These are phyloP conservation scores for Odontothrips loti DNA, from an alignment of 2,888 invertebrate genomes.

Conservation along the genomic window DNA sequence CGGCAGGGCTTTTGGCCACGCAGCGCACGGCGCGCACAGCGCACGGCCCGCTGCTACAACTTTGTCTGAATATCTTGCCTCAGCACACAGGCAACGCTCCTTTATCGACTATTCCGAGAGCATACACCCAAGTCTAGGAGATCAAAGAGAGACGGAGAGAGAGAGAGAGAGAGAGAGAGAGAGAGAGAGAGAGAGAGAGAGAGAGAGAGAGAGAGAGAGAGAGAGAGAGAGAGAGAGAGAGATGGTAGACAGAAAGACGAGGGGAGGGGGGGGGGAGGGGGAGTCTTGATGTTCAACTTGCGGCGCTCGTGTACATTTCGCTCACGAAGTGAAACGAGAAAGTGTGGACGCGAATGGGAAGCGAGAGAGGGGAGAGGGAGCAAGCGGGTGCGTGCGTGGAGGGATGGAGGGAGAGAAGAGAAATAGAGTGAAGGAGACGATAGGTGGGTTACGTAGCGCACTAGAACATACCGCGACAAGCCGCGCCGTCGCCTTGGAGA, in stretches of 20 bases:
- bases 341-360: background rate
- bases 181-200: background rate
- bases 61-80: too few species aligned
- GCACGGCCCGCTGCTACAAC: too few species aligned
- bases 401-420: background rate
- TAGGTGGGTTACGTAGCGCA: background rate
- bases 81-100: too few species aligned
- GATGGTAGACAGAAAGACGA: background rate
- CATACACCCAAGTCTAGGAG: background rate
- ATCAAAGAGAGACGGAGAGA: background rate
- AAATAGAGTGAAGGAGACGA: background rate
- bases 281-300: background rate
- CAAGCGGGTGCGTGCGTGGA: too few species aligned
- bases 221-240: background rate
- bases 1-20: too few species aligned
- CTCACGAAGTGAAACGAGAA: background rate
- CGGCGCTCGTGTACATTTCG: background rate
- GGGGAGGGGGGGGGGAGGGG: background rate
- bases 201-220: background rate
- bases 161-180: conserved; percentile 5
- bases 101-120: too few species aligned
- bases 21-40: too few species aligned
- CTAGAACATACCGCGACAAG: too few species aligned
- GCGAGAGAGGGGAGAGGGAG: background rate
- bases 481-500: too few species aligned